Percentiles rank a stretch among this genome's conserved stretches.
Conservation (phyloP, 2,113 vertebrate species). For the Mola mola region DNA sequence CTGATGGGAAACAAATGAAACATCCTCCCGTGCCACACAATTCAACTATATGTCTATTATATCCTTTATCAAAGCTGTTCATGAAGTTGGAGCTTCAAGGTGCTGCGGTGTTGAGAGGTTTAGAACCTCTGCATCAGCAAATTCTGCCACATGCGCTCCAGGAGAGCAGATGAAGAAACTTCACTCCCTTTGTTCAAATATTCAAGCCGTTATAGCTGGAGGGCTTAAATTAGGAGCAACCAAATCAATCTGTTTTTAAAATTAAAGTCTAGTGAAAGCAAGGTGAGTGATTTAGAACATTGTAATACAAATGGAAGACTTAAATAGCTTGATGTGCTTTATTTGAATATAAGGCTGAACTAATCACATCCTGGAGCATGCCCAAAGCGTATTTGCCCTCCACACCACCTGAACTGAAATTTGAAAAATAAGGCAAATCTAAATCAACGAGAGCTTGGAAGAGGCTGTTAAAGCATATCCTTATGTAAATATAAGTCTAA, state of each 20-base stretch:
- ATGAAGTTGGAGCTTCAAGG: neutral
- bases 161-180: neutral
- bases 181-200: neutral
- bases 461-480: too few relatives aligned
- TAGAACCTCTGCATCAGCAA: constrained; percentile 16
- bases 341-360: constrained; percentile 16
- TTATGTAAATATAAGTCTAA: too few relatives aligned
- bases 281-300: neutral
- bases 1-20: constrained; percentile 32
- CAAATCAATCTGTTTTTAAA: constrained; percentile 15
- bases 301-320: neutral
- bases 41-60: constrained; percentile 23
- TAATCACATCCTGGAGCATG: constrained; percentile 14
- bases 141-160: neutral
- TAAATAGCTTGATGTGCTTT: neutral
- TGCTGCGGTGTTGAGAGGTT: too few relatives aligned
- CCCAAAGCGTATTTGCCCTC: constrained; percentile 15
- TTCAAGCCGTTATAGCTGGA: neutral
- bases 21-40: constrained; percentile 5
- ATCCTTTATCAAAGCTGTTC: constrained; percentile 27
- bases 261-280: constrained; percentile 6
- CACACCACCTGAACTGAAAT: constrained; percentile 6
- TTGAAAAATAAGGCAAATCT: too few relatives aligned
- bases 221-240: constrained; percentile 14
- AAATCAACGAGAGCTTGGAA: too few relatives aligned